phyloP scores from a whole-genome alignment of 1,140 invertebrate species.

The Anastrepha ludens region DNA sequence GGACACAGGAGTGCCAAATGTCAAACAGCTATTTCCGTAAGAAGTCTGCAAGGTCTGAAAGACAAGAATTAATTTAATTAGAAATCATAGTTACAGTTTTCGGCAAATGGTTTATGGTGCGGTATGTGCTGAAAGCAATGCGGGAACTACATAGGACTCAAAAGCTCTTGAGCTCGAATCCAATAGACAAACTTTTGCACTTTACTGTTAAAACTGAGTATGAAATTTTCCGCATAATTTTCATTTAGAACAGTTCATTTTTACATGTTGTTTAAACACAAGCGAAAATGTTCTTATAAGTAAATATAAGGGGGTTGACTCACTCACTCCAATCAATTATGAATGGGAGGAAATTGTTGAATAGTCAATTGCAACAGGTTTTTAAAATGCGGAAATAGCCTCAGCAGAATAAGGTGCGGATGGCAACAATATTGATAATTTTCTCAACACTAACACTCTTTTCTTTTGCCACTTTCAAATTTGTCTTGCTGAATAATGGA shows the following conservation, averaged over 20 bases:
- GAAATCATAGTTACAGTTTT: conserved; percentile 35
- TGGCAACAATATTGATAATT: conserved; percentile 12
- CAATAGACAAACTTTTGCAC: conserved; percentile 24
- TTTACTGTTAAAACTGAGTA: neutral
- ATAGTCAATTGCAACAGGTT: neutral
- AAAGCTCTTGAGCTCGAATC: conserved; percentile 29
- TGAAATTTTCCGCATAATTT: neutral
- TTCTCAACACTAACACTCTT: conserved; percentile 29
- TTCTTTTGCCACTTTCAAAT: conserved; percentile 21
- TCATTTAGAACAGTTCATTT: conserved; percentile 22
- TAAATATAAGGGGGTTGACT: neutral
- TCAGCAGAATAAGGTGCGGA: conserved; percentile 3
- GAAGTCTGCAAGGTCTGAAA: conserved; percentile 48
- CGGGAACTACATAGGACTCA: conserved; percentile 28
- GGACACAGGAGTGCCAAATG: conserved; percentile 11
- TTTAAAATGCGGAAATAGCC: neutral
- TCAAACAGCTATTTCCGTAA: conserved; percentile 51
- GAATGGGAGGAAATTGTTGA: neutral
- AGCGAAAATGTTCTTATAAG: conserved; percentile 27
- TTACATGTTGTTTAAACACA: conserved; percentile 21
- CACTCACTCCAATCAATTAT: neutral
- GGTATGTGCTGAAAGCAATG: conserved; percentile 41
- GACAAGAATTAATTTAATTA: conserved; percentile 54
- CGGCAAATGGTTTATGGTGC: conserved; percentile 26
- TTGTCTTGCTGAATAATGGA: neutral